Percentiles rank a stretch among this genome's conserved stretches.
Conservation (phyloP, 2,888 invertebrate species). For the Apamea sordens region DNA sequence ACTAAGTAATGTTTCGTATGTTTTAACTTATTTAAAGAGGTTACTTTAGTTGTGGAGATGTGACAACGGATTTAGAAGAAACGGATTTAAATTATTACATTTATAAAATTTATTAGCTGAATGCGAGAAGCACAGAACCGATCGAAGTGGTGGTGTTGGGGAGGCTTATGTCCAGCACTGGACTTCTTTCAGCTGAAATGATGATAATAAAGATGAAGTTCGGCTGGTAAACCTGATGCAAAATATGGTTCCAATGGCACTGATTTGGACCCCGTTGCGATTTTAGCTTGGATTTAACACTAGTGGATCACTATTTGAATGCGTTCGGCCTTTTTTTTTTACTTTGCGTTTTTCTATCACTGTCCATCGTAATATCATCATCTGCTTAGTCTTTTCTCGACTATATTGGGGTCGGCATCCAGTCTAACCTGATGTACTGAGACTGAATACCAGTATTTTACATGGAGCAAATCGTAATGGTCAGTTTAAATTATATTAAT, state of each 20-base stretch:
- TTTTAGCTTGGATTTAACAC: not conserved
- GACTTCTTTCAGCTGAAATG: too few species aligned
- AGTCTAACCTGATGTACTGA: not conserved
- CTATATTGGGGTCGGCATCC: not conserved
- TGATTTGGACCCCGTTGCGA: not conserved
- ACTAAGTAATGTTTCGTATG: not conserved
- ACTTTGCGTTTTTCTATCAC: not conserved
- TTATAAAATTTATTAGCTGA: too few species aligned
- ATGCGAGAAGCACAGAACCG: too few species aligned
- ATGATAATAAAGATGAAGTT: not conserved
- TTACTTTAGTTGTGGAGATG: not conserved
- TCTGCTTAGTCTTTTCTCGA: not conserved
- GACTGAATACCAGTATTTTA: not conserved
- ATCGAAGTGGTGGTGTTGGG: too few species aligned
- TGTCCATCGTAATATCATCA: not conserved
- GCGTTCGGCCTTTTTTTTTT: not conserved
- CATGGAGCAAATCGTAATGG: not conserved
- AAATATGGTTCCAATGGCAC: not conserved
- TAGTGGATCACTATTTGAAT: not conserved
- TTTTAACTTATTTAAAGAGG: not conserved
- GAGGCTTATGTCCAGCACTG: too few species aligned
- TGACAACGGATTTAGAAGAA: not conserved
- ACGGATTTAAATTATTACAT: not conserved
- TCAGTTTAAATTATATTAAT: not conserved
- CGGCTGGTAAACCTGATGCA: not conserved